Conservation (phyloP, 2,797 vertebrate species). For the Eleutherodactylus coqui region DNA sequence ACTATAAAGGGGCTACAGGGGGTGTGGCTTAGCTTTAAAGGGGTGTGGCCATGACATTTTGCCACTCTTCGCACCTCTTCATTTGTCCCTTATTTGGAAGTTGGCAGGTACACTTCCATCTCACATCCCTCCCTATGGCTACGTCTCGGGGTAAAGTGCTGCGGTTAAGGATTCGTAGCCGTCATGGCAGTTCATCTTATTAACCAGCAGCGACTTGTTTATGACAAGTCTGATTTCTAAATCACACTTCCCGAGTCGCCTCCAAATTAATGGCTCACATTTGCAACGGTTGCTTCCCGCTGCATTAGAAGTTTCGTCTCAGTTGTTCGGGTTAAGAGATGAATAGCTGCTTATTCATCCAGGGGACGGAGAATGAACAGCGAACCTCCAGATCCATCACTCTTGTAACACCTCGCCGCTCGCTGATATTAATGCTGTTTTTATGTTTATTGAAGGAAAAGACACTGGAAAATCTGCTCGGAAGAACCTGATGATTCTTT, state of each 20-base stretch:
- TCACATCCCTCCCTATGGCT: not conserved
- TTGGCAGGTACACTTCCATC: not conserved
- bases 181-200: not conserved
- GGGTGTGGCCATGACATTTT: too few species aligned
- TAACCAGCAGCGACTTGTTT: not conserved
- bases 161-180: not conserved
- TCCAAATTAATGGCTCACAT: slow-evolving; percentile 25
- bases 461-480: slow-evolving; percentile 14
- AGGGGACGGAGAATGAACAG: slow-evolving; percentile 17
- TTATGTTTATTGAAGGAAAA: slow-evolving; percentile 48
- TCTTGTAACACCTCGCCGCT: slow-evolving; percentile 19
- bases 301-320: slow-evolving; percentile 15
- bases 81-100: too few species aligned
- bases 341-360: slow-evolving; percentile 45
- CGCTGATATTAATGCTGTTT: slow-evolving; percentile 46
- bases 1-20: too few species aligned
- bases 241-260: not conserved
- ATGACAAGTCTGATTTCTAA: not conserved
- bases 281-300: slow-evolving; percentile 24
- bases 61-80: too few species aligned
- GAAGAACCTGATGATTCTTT: not conserved
- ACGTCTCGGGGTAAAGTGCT: not conserved
- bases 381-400: slow-evolving; percentile 18
- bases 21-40: too few species aligned
- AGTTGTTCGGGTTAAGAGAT: slow-evolving; percentile 7